Percentiles rank a stretch among this genome's conserved stretches.
Conservation (phyloP, 2,888 invertebrate genomes). For the Cylindroiulus punctatus region DNA sequence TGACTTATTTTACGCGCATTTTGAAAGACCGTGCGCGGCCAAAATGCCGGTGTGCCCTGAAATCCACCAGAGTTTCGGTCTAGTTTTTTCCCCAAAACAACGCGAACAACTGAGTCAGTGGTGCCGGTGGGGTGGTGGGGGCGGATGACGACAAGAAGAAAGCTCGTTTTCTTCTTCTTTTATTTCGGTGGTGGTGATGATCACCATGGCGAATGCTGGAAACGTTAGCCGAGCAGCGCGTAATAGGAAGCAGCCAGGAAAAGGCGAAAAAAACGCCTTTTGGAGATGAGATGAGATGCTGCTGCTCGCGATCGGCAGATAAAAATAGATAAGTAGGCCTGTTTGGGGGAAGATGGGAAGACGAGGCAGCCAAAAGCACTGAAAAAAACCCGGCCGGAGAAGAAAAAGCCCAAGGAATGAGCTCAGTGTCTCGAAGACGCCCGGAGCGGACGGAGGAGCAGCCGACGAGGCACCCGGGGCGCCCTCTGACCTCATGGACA, state of each 20-base stretch:
- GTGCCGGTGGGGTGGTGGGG: background rate
- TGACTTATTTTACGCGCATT: too few species aligned
- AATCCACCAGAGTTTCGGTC: too few species aligned
- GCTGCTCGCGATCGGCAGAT: too few species aligned
- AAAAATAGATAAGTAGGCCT: slow-evolving; percentile 38
- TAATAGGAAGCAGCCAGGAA: slow-evolving; percentile 27
- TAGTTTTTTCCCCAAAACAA: background rate
- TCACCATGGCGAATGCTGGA: too few species aligned
- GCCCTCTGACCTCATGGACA: too few species aligned
- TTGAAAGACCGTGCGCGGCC: too few species aligned
- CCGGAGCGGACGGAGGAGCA: background rate
- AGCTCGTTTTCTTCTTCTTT: too few species aligned
- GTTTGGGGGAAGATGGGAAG: background rate
- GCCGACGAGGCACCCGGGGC: too few species aligned
- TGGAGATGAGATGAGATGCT: background rate
- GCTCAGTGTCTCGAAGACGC: background rate
- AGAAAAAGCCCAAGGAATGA: background rate
- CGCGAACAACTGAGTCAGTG: background rate
- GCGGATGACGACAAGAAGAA: too few species aligned
- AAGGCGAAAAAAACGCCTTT: slow-evolving; percentile 13
- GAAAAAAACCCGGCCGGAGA: background rate
- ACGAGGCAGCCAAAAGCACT: background rate
- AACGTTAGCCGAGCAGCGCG: background rate
- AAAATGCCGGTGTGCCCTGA: too few species aligned
- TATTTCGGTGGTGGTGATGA: too few species aligned